Conservation (phyloP, 2,113 vertebrate species). For the Dermatemys mawii region DNA sequence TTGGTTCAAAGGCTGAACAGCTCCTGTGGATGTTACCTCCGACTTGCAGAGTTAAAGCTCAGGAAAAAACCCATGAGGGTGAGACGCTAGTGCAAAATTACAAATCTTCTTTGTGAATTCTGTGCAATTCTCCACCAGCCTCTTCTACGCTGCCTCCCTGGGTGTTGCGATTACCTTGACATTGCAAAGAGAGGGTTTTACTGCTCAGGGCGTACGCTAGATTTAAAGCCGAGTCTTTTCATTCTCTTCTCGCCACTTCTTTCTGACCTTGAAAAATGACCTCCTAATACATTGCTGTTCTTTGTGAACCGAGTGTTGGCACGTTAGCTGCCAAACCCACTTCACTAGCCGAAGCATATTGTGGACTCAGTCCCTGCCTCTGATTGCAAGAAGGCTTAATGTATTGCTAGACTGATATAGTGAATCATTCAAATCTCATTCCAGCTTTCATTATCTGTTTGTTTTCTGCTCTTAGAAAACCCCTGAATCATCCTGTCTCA, state of each 20-base stretch:
- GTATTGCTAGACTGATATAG: constrained; percentile 54
- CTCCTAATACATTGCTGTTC: background rate
- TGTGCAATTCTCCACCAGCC: rapidly evolving
- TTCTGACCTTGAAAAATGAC: constrained; percentile 57
- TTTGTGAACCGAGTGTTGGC: background rate
- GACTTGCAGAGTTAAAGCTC: background rate
- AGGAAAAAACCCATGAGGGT: background rate
- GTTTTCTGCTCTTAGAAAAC: constrained; percentile 72
- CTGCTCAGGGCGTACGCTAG: constrained; percentile 11
- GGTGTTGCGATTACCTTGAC: background rate
- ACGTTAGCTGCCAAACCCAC: background rate
- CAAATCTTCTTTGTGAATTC: background rate
- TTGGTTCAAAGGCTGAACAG: background rate
- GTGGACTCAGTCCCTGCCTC: background rate
- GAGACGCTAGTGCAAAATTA: background rate
- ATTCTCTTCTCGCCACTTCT: background rate
- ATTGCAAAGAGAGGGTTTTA: background rate
- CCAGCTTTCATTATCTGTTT: constrained; percentile 72
- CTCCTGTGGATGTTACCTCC: background rate
- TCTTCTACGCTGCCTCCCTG: background rate
- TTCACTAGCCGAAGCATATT: constrained; percentile 37
- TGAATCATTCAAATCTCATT: constrained; percentile 75
- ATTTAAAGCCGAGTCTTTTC: background rate
- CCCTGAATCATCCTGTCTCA: constrained; percentile 71
- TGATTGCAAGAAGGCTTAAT: constrained; percentile 63